A percentile compares a stretch with the other conserved stretches of the same genome.
Evolutionary conservation across 2,113 vertebrate species (phyloP).

Genomic region (Camelus dromedarius): DNA sequence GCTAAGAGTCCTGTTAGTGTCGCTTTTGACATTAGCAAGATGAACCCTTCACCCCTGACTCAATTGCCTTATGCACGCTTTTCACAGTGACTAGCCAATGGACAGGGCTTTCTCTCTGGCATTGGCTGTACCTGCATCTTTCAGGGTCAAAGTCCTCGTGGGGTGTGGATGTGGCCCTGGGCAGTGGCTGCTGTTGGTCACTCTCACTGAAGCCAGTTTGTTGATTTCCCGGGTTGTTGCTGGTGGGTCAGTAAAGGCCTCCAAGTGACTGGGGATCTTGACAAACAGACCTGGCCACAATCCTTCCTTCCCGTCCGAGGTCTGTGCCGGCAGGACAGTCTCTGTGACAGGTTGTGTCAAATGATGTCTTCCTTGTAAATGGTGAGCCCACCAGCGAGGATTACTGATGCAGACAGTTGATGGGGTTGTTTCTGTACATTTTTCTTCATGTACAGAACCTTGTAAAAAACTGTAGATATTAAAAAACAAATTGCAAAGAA

Average conservation of each 20-base stretch:
- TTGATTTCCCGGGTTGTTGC: background rate
- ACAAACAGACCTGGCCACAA: background rate
- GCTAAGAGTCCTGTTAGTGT: constrained; percentile 91
- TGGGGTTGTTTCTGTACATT: constrained; percentile 80
- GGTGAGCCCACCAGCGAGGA: constrained; percentile 90
- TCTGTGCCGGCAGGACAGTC: constrained; percentile 63
- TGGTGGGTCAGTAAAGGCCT: background rate
- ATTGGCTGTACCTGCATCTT: background rate
- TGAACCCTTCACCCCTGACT: constrained; percentile 64
- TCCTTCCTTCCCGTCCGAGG: background rate
- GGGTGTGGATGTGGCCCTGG: background rate
- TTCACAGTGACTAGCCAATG: constrained; percentile 81
- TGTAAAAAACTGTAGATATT: constrained; percentile 85
- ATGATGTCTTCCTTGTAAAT: constrained; percentile 96
- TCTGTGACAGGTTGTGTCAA: constrained; percentile 86
- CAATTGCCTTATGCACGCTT: constrained; percentile 81
- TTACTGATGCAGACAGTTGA: constrained; percentile 91
- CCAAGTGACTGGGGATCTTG: background rate
- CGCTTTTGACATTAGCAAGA: constrained; percentile 74
- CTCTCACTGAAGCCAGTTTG: background rate
- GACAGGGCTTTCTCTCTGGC: background rate
- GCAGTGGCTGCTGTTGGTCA: background rate
- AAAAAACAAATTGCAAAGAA: constrained; percentile 73
- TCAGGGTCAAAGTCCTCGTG: background rate
- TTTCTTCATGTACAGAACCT: constrained; percentile 77